A percentile compares a stretch with the other conserved stretches of the same genome.
phyloP scores from a whole-genome alignment of 2,888 invertebrate species.

The Cheilosia grossa region DNA sequence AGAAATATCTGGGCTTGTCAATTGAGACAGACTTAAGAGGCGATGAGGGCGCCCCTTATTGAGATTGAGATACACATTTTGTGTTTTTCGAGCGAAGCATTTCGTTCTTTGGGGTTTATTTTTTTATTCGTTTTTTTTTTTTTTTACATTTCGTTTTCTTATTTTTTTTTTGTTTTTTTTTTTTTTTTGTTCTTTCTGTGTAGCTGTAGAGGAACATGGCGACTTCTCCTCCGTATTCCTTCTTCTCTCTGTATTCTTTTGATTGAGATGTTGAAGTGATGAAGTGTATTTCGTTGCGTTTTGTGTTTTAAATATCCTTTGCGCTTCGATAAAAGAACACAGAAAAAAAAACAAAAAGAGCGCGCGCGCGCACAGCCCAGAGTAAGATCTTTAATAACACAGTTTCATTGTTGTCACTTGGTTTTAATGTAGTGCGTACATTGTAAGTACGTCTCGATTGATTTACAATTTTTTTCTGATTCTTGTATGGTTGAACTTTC shows the following conservation, averaged over 20 bases:
- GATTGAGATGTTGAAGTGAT: conserved; percentile 51
- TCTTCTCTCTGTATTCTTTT: conserved; percentile 30
- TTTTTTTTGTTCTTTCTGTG: not conserved
- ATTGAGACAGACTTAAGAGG: conserved; percentile 70
- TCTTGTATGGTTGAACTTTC: not conserved
- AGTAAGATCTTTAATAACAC: conserved; percentile 4
- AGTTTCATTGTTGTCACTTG: conserved; percentile 16
- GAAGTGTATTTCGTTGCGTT: conserved; percentile 38
- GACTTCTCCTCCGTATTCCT: conserved; percentile 14
- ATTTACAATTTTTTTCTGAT: conserved; percentile 1
- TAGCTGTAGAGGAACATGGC: conserved; percentile 30
- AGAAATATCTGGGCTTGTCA: conserved; percentile 63
- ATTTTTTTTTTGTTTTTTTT: conserved; percentile 15
- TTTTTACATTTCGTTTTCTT: conserved; percentile 5
- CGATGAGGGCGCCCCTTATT: conserved; percentile 68
- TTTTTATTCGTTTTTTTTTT: conserved; percentile 6
- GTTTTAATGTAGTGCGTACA: conserved; percentile 15
- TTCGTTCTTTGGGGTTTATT: conserved; percentile 20
- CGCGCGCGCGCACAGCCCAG: not conserved
- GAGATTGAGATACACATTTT: conserved; percentile 62
- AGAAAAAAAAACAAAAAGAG: not conserved
- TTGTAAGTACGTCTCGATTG: conserved; percentile 1
- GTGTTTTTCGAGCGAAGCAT: conserved; percentile 32
- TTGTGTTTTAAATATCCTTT: conserved; percentile 31
- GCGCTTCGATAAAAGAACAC: not conserved